Percentiles rank a stretch among this genome's conserved stretches.
Conservation (phyloP, 2,797 vertebrate genomes). For the Pseudomugil gertrudae region DNA sequence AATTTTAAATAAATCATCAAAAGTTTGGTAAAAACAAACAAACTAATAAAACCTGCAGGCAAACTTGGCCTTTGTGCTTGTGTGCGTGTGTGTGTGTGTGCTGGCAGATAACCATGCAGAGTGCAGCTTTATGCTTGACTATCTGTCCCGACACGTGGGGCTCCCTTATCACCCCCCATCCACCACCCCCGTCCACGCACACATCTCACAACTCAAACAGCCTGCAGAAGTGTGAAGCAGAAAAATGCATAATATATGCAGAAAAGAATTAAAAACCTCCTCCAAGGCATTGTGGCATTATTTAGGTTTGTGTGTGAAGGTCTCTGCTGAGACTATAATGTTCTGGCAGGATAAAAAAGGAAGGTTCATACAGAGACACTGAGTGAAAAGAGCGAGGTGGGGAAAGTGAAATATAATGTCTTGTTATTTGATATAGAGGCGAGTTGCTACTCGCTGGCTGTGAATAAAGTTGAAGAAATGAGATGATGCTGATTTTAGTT, state of each 20-base stretch:
- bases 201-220: constrained; percentile 52
- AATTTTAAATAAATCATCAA: too few relatives aligned
- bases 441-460: constrained; percentile 31
- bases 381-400: background rate
- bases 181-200: constrained; percentile 53
- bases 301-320: constrained; percentile 44
- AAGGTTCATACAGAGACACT: constrained; percentile 14
- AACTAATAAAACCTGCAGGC: constrained; percentile 3
- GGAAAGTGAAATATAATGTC: constrained; percentile 18
- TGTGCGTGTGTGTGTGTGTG: constrained; percentile 40
- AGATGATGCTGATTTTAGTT: constrained; percentile 7
- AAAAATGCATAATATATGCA: constrained; percentile 51
- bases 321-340: constrained; percentile 38
- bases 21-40: background rate
- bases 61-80: constrained; percentile 26
- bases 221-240: constrained; percentile 47
- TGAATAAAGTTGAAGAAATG: constrained; percentile 14
- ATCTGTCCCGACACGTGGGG: constrained; percentile 54
- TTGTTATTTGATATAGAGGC: constrained; percentile 36
- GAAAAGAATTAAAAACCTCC: constrained; percentile 14
- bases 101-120: constrained; percentile 65
- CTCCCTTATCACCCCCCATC: constrained; percentile 73
- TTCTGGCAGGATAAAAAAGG: constrained; percentile 35
- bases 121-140: constrained; percentile 65
- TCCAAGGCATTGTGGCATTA: constrained; percentile 29